Evolutionary conservation across 1,140 invertebrate species (phyloP).

Genomic region (Panagrolaimus sp.): DNA sequence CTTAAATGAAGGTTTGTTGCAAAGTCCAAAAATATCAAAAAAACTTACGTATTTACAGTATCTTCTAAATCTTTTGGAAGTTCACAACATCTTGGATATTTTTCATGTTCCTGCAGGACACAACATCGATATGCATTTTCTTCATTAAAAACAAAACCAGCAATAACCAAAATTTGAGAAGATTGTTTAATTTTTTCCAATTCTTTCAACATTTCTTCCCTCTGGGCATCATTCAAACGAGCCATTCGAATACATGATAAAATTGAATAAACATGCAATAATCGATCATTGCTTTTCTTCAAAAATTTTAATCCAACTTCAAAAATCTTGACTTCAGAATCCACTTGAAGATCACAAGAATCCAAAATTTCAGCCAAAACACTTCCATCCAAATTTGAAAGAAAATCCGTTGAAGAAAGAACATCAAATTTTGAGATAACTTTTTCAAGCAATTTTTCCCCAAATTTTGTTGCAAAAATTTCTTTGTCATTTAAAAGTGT

Average conservation of each 20-base stretch:
- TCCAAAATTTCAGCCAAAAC: not conserved
- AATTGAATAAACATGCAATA: not conserved
- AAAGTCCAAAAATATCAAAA: no score
- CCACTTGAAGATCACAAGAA: not conserved
- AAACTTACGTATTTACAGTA: no score
- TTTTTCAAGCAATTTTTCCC: no score
- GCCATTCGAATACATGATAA: not conserved
- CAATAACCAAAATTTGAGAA: not conserved
- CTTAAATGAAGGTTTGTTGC: no score
- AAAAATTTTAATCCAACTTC: not conserved
- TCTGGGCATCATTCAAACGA: not conserved
- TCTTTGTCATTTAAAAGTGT: no score
- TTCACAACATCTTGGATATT: not conserved
- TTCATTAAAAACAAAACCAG: not conserved
- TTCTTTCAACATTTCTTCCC: not conserved
- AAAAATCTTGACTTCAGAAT: slow-evolving; percentile 9
- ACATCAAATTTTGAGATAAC: no score
- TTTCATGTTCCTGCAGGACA: not conserved
- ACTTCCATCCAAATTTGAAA: no score
- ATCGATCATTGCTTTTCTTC: not conserved
- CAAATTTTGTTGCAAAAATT: no score
- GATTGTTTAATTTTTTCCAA: not conserved
- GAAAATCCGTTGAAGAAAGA: no score
- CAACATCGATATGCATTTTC: slow-evolving; percentile 10
- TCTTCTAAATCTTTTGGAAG: not conserved